phyloP scores from a whole-genome alignment of 2,888 invertebrate genomes.

The Luffia ferchaultella region DNA sequence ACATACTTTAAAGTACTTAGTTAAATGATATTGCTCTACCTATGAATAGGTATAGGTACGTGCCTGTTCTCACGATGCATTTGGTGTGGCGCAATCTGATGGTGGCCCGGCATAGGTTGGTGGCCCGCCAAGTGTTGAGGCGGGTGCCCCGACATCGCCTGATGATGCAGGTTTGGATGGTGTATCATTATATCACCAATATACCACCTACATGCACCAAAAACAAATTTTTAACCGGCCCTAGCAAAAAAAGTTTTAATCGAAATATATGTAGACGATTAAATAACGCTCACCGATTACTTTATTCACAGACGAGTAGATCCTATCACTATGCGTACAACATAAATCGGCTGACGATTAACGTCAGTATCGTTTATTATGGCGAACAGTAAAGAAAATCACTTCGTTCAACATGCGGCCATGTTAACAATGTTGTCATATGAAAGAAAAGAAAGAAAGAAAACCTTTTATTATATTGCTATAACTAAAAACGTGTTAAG shows the following conservation, averaged over 20 bases:
- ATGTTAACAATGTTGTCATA: slow-evolving; percentile 70
- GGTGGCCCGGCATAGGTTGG: slow-evolving; percentile 60
- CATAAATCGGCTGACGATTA: slow-evolving; percentile 48
- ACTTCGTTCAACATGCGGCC: slow-evolving; percentile 84
- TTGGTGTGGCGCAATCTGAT: slow-evolving; percentile 72
- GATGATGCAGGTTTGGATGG: slow-evolving; percentile 67
- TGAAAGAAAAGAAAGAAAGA: slow-evolving; percentile 7
- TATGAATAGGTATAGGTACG: slow-evolving; percentile 57
- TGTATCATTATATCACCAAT: slow-evolving; percentile 63
- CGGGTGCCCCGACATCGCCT: slow-evolving; percentile 60
- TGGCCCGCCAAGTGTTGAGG: slow-evolving; percentile 55
- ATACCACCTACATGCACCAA: slow-evolving; percentile 44
- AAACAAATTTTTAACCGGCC: slow-evolving; percentile 22
- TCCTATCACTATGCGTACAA: slow-evolving; percentile 33
- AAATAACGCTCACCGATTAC: slow-evolving; percentile 35
- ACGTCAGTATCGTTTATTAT: slow-evolving; percentile 52
- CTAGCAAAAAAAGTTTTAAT: slow-evolving; percentile 39
- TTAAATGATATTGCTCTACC: slow-evolving; percentile 1
- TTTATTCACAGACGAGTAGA: slow-evolving; percentile 28
- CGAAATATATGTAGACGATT: slow-evolving; percentile 18
- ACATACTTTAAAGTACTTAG: slow-evolving; percentile 5
- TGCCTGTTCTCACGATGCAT: slow-evolving; percentile 71
- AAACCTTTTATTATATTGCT: no score
- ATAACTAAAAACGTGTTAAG: no score
- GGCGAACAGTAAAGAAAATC: slow-evolving; percentile 85